Conservation (phyloP, 2,888 invertebrate species). For the Heteropelma amictum region DNA sequence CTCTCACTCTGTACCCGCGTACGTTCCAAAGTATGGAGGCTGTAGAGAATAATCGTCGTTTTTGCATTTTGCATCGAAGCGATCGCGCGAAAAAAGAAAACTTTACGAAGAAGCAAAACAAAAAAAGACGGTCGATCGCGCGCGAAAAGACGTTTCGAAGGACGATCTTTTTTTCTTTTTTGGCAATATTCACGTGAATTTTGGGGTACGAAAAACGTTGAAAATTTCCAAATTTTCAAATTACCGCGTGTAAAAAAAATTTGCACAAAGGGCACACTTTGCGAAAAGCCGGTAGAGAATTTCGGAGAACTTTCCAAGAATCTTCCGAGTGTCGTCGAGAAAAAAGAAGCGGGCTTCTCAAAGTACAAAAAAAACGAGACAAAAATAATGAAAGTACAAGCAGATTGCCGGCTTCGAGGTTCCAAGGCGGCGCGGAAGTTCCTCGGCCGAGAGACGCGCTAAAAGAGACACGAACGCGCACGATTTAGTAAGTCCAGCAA, state of each 20-base stretch:
- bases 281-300: no score
- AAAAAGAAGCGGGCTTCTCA: not conserved
- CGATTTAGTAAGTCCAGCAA: conserved; percentile 72
- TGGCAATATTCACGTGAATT: no score
- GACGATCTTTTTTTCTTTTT: no score
- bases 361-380: conserved; percentile 4
- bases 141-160: no score
- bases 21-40: conserved; percentile 77
- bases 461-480: conserved; percentile 56
- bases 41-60: conserved; percentile 58
- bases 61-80: not conserved
- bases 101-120: conserved; percentile 5
- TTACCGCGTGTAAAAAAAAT: no score
- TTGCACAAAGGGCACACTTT: no score
- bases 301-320: no score
- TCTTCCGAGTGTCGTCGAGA: no score
- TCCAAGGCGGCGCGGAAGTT: conserved; percentile 68
- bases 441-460: conserved; percentile 68
- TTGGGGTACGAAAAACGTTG: no score
- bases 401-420: conserved; percentile 53
- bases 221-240: no score
- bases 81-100: not conserved
- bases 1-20: conserved; percentile 77
- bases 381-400: conserved; percentile 17
- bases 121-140: no score